A percentile compares a stretch with the other conserved stretches of the same genome.
These are phyloP conservation scores for Micromys minutus DNA, from an alignment of 2,113 vertebrate species.

Conservation along the genomic window DNA sequence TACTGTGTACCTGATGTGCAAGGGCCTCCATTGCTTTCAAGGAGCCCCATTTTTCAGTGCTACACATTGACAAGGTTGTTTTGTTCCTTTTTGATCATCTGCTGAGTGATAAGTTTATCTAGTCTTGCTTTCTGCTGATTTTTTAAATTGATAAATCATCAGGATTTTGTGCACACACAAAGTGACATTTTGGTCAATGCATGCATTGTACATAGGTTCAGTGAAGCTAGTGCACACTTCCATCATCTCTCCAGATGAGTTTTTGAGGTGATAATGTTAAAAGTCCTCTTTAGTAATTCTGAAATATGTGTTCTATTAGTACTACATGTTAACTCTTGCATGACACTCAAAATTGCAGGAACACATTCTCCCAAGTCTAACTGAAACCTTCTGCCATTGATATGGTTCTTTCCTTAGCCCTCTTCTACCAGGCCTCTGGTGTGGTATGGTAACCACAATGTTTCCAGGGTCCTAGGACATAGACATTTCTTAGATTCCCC, in stretches of 20 bases:
- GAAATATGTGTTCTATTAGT: background rate
- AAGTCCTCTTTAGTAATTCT: background rate
- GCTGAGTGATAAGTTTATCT: background rate
- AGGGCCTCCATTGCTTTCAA: background rate
- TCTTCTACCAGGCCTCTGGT: background rate
- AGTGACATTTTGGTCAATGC: background rate
- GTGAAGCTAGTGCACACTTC: background rate
- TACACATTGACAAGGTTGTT: background rate
- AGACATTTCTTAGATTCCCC: background rate
- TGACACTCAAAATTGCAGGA: too few relatives aligned
- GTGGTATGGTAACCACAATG: background rate
- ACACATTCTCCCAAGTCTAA: background rate
- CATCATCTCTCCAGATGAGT: background rate
- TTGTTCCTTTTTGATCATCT: background rate
- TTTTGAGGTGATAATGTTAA: background rate
- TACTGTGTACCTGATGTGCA: background rate
- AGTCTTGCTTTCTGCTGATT: background rate
- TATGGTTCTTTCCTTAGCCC: background rate
- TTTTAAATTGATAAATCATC: background rate
- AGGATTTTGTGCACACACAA: background rate
- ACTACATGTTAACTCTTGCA: background rate
- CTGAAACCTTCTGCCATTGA: background rate
- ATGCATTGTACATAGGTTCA: background rate
- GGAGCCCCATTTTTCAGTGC: background rate
- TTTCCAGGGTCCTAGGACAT: background rate